Percentiles rank a stretch among this genome's conserved stretches.
Conservation (phyloP, 37 sponge, comb jelly and placozoan genomes). For the Dysidea cf. avara region DNA sequence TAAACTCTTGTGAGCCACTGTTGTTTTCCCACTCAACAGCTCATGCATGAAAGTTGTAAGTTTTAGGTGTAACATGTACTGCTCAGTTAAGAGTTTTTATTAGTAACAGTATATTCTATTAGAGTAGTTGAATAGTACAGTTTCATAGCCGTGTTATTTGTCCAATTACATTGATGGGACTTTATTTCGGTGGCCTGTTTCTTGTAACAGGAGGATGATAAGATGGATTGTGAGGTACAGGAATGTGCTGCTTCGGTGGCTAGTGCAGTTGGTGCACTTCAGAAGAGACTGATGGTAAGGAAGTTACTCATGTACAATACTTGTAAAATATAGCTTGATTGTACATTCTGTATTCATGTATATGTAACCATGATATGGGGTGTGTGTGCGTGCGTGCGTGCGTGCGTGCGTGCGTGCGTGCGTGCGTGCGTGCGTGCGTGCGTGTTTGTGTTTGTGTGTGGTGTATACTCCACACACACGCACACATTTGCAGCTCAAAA, state of each 20-base stretch:
- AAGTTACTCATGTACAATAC: neutral
- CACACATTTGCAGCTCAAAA: neutral
- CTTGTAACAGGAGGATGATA: neutral
- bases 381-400: conserved; percentile 26
- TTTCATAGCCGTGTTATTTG: no score
- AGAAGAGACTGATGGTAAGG: conserved; percentile 5
- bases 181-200: no score
- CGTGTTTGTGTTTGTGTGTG: neutral
- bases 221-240: neutral
- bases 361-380: neutral
- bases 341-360: no score
- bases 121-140: no score
- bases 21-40: no score
- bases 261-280: conserved; percentile 4
- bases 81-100: no score
- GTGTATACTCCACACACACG: neutral
- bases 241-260: neutral
- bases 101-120: no score
- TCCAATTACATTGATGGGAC: no score
- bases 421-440: conserved; percentile 31
- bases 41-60: no score
- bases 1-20: no score
- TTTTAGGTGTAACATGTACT: no score
- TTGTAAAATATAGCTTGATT: no score
- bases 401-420: conserved; percentile 38